These are phyloP conservation scores for Drosophila paucipuncta DNA, from an alignment of 2,888 invertebrate species.

Conservation along the genomic window DNA sequence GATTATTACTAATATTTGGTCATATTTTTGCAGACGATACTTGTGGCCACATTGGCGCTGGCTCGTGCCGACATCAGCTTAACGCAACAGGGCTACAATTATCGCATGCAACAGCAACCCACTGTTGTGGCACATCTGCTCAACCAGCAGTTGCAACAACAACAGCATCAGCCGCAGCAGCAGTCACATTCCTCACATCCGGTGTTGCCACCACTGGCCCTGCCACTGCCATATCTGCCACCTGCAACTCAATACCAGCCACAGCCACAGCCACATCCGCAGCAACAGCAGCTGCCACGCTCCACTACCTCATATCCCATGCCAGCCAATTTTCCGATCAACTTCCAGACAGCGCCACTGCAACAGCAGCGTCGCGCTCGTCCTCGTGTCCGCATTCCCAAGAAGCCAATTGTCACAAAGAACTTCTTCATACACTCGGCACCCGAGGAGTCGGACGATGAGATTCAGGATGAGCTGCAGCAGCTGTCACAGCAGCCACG, in stretches of 20 bases:
- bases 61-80: slow-evolving; percentile 76
- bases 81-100: slow-evolving; percentile 71
- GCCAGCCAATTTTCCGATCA: slow-evolving; percentile 70
- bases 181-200: slow-evolving; percentile 51
- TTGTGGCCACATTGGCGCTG: slow-evolving; percentile 63
- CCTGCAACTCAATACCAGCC: slow-evolving; percentile 53
- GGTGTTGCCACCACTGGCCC: slow-evolving; percentile 59
- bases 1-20: slow-evolving; percentile 40
- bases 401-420: slow-evolving; percentile 83
- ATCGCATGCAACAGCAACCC: slow-evolving; percentile 67
- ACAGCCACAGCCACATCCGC: slow-evolving; percentile 10
- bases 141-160: slow-evolving; percentile 70
- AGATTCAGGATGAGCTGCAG: slow-evolving; percentile 82
- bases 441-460: slow-evolving; percentile 84
- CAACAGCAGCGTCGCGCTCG: slow-evolving; percentile 73
- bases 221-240: slow-evolving; percentile 71
- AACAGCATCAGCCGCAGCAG: slow-evolving; percentile 44
- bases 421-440: slow-evolving; percentile 85
- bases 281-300: slow-evolving; percentile 31
- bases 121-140: slow-evolving; percentile 48
- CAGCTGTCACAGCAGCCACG: slow-evolving; percentile 80
- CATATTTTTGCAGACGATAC: slow-evolving; percentile 62
- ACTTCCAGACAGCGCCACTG: slow-evolving; percentile 73
- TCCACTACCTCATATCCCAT: slow-evolving; percentile 56
- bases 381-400: slow-evolving; percentile 74